Conservation (phyloP, 2,888 invertebrate species). For the Cataglyphis livida region DNA sequence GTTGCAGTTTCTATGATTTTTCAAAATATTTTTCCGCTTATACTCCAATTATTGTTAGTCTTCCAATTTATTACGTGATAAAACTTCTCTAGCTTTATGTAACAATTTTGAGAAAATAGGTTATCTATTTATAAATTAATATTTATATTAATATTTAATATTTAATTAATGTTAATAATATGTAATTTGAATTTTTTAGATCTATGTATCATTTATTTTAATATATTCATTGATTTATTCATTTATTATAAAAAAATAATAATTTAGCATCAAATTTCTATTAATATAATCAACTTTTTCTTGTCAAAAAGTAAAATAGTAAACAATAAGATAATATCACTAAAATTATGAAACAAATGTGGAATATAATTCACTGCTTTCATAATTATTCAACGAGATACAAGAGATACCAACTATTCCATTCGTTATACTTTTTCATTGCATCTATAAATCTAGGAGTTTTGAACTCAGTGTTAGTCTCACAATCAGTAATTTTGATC, state of each 20-base stretch:
- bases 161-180: conserved; percentile 10
- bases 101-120: background rate
- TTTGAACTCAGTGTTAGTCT: background rate
- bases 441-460: conserved; percentile 5
- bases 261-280: background rate
- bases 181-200: background rate
- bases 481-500: conserved; percentile 3
- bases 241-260: background rate
- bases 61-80: background rate
- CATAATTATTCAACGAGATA: background rate
- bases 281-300: background rate
- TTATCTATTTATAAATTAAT: background rate
- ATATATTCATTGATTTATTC: background rate
- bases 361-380: background rate
- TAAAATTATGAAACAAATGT: background rate
- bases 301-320: background rate
- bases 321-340: background rate
- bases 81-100: background rate
- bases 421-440: background rate
- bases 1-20: background rate
- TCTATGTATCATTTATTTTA: background rate
- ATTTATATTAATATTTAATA: background rate
- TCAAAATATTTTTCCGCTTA: background rate
- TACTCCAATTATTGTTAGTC: background rate
- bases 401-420: background rate